Conservation (phyloP, 2,797 vertebrate genomes). For the Rhincodon typus region DNA sequence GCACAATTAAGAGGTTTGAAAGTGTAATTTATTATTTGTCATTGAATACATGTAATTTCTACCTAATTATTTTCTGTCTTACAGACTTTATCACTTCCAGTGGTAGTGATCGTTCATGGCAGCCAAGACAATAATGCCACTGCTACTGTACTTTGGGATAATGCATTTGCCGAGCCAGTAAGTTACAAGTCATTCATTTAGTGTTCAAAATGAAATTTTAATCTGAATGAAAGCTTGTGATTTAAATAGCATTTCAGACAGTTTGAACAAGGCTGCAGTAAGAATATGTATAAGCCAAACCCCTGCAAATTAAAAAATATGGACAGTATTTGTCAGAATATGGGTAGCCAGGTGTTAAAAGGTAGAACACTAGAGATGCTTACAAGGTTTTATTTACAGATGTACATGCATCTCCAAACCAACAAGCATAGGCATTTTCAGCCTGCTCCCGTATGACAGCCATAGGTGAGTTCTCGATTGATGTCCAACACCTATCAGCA, state of each 20-base stretch:
- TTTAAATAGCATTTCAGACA: neutral
- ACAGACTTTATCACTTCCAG: conserved; percentile 84
- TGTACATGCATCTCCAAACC: neutral
- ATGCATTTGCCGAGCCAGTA: conserved; percentile 87
- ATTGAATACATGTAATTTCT: neutral
- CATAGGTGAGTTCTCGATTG: neutral
- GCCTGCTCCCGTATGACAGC: neutral
- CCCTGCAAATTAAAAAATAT: neutral
- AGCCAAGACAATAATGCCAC: conserved; percentile 96
- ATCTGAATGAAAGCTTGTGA: neutral
- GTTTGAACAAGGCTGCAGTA: too few relatives aligned
- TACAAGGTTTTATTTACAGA: neutral
- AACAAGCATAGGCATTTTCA: neutral
- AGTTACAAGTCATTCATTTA: conserved; percentile 46
- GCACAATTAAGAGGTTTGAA: neutral
- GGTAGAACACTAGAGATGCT: neutral
- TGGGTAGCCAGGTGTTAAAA: neutral
- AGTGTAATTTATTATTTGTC: neutral
- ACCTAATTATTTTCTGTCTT: neutral
- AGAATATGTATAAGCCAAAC: neutral
- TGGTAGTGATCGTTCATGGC: conserved; percentile 90
- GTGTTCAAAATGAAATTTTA: neutral
- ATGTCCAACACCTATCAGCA: neutral
- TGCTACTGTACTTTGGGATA: conserved; percentile 91
- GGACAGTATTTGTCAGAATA: neutral